Evolutionary conservation across 2,888 invertebrate genomes (phyloP).

Genomic region (Nephrocerus scutellatus): DNA sequence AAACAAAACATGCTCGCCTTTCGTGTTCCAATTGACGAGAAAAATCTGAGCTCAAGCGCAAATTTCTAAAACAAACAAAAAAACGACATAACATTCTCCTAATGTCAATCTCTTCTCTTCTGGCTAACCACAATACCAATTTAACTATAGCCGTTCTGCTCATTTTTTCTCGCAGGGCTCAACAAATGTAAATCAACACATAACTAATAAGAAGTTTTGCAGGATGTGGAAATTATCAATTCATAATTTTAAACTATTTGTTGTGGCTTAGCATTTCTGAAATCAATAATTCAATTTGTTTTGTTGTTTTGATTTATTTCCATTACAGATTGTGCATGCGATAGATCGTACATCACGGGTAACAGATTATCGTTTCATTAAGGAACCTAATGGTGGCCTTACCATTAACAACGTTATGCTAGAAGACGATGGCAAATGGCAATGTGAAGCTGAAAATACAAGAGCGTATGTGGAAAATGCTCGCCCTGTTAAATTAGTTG

Average conservation of each 20-base stretch:
- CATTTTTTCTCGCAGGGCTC: too few species aligned
- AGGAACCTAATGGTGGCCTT: constrained; percentile 45
- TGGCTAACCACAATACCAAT: too few species aligned
- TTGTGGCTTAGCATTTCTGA: too few species aligned
- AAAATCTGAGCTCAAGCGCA: too few species aligned
- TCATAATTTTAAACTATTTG: too few species aligned
- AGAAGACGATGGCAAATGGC: constrained; percentile 68
- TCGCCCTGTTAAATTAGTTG: constrained; percentile 58
- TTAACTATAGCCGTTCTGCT: too few species aligned
- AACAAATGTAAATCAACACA: background rate
- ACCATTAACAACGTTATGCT: constrained; percentile 49
- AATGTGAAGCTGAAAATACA: constrained; percentile 62
- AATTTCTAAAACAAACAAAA: too few species aligned
- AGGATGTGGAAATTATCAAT: too few species aligned
- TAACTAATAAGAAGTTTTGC: background rate
- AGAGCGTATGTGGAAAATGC: constrained; percentile 57
- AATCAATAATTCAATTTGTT: background rate
- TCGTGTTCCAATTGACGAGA: too few species aligned
- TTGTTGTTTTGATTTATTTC: constrained; percentile 2
- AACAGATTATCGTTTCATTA: constrained; percentile 47
- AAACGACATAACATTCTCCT: too few species aligned
- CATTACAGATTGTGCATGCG: constrained; percentile 42
- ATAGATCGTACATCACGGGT: constrained; percentile 45
- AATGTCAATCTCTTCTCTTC: too few species aligned
- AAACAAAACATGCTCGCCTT: too few species aligned